Base-by-base conservation (phyloP, 2,113 vertebrate genomes). In the Laterallus jamaicensis region DNA sequence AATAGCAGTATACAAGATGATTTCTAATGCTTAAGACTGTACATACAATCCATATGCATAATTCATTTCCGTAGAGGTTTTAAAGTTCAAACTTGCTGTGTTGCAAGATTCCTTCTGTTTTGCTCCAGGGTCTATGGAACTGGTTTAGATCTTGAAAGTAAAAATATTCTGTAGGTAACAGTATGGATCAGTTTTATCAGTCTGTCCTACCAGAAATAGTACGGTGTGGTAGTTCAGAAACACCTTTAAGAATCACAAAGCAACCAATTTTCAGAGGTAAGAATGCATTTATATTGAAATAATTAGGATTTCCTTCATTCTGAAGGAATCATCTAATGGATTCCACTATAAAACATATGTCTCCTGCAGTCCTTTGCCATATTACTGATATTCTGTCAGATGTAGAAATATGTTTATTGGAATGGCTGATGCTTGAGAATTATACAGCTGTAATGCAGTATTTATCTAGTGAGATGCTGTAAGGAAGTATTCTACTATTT, bases 31-130 rank as follows among this genome's bases (percentile, higher is more conserved):
- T 80, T 86, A 50, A 66, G 80, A 80, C 10, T 80, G n/a, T 73
- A 26, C n/a, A n/a, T 93, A 40, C 12, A 80, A 80, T 77, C 35
- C 31, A 50, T 66, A 90, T 74, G 24, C 55, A 92, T 88, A 82
- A 93, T 92, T 92, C 39, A 93, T 97, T 90, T 88, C 85, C 71
- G 40, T 6, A 37, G 82, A 50, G 54, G 25, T 86, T 86, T 91
- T 93, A 73, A 93, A 86, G 82, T 94, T 90, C 71, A 88, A 73
- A 50, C 21, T 77, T 90, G 68, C 49, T 90, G 40, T 1, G 2
- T 85, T 88, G 55, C 37, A 86, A 69, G 44, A 62, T 77, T 90
- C 63, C 18, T 90, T 94, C 85, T 90, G 24, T 77, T 95, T 90
- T 88, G 44, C 75, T 82, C 6, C n/a, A 82, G 79, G n/a, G 40